Evolutionary conservation across 2,113 vertebrate species (phyloP).

Genomic region (Colius striatus): DNA sequence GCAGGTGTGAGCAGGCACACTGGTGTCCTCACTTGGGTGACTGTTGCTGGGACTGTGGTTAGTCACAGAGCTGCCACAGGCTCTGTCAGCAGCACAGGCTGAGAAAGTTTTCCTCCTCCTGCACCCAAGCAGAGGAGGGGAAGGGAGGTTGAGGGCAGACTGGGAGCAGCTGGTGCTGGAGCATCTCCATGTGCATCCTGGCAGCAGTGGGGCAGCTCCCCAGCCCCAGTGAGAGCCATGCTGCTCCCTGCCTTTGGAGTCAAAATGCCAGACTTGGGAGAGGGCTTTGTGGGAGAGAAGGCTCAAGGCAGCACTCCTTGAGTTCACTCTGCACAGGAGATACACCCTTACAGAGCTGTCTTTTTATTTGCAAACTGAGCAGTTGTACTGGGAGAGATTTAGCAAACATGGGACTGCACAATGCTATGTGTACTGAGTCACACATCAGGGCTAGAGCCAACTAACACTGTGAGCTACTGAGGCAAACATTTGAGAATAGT

Average conservation of each 20-base stretch:
- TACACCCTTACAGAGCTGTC: constrained; percentile 7
- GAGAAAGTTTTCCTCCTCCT: neutral
- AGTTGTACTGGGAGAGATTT: constrained; percentile 57
- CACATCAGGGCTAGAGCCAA: constrained; percentile 57
- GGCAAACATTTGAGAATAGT: constrained; percentile 62
- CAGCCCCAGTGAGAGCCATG: fast-evolving
- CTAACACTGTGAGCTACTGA: constrained; percentile 50
- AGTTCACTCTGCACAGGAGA: neutral
- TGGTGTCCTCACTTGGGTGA: neutral
- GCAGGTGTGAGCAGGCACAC: neutral
- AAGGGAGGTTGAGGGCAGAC: neutral
- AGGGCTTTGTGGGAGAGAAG: neutral
- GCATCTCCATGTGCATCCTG: fast-evolving
- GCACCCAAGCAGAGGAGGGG: neutral
- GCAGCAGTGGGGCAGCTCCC: neutral
- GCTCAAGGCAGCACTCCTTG: neutral
- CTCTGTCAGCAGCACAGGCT: fast-evolving
- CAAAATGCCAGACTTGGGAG: neutral
- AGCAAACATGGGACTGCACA: constrained; percentile 54
- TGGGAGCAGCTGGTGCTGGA: neutral
- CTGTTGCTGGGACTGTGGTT: neutral
- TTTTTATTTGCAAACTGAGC: constrained; percentile 67
- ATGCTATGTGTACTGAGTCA: constrained; percentile 55
- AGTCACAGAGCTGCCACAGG: neutral
- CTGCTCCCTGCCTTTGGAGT: neutral